A percentile compares a stretch with the other conserved stretches of the same genome.
Conservation (phyloP, 1,140 invertebrate genomes). For the Chionoecetes opilio region DNA sequence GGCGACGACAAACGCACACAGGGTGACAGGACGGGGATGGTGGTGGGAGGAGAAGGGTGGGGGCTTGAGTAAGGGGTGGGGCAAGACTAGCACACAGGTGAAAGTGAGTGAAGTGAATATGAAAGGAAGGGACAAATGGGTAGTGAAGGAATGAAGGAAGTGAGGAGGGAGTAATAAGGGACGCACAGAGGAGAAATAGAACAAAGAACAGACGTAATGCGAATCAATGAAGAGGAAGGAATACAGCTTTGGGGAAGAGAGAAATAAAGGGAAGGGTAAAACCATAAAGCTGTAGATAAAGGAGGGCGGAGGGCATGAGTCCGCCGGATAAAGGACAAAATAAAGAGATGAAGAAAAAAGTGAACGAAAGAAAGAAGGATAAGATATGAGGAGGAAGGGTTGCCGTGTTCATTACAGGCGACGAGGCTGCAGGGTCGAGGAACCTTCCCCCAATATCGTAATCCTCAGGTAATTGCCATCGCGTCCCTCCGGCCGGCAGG, state of each 20-base stretch:
- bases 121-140: background rate
- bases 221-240: background rate
- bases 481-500: constrained; percentile 6
- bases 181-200: background rate
- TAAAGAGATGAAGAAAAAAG: background rate
- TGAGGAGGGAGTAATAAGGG: background rate
- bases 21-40: background rate
- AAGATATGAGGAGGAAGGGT: background rate
- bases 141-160: background rate
- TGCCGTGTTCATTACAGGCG: constrained; percentile 52
- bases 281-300: background rate
- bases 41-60: background rate
- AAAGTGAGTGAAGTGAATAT: background rate
- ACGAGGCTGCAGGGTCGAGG: background rate
- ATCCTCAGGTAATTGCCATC: constrained; percentile 65
- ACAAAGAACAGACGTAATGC: background rate
- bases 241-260: background rate
- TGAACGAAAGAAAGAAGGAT: background rate
- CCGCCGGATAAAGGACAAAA: background rate
- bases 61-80: background rate
- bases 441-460: constrained; percentile 38
- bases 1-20: background rate
- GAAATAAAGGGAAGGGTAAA: background rate
- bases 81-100: background rate
- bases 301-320: background rate